Conservation (phyloP, 30 jellyfish, hydroid and myxozoan genomes). For the Hydra vulgaris region DNA sequence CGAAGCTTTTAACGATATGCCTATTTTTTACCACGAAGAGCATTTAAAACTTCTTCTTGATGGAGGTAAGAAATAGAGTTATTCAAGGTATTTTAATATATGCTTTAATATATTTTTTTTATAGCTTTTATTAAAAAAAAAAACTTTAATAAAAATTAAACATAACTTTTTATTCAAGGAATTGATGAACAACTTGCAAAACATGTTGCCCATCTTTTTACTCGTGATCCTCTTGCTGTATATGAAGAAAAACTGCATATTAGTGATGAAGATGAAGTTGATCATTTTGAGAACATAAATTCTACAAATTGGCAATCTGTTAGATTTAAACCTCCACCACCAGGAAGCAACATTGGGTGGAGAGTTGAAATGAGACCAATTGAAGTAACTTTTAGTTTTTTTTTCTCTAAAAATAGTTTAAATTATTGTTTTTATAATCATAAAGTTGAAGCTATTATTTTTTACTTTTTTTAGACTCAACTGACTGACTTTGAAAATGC, state of each 20-base stretch:
- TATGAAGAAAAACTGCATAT: slow-evolving; percentile 54
- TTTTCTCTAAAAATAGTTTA: too few relatives aligned
- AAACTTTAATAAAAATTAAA: not conserved
- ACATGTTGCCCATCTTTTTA: slow-evolving; percentile 95
- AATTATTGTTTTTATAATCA: not conserved
- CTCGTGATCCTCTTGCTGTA: slow-evolving; percentile 92
- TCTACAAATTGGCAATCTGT: slow-evolving; percentile 96
- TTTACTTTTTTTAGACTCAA: slow-evolving; percentile 43
- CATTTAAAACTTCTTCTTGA: slow-evolving; percentile 72
- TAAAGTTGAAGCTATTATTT: not conserved
- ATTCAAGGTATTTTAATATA: not conserved
- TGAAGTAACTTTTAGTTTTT: slow-evolving; percentile 43
- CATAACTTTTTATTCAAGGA: slow-evolving; percentile 37
- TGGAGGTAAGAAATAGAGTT: slow-evolving; percentile 48
- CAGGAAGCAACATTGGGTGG: slow-evolving; percentile 95
- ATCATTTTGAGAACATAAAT: slow-evolving; percentile 88
- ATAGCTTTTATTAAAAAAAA: not conserved
- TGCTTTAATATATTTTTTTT: not conserved
- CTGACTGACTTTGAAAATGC: slow-evolving; percentile 89
- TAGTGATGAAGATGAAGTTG: slow-evolving; percentile 80
- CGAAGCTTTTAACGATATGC: slow-evolving; percentile 80
- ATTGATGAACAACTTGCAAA: slow-evolving; percentile 74
- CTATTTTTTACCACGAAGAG: slow-evolving; percentile 54
- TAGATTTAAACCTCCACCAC: slow-evolving; percentile 99
- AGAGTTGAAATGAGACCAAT: slow-evolving; percentile 95